Evolutionary conservation across 2,797 vertebrate species (phyloP), one percentile per base, ranked within the genome.

Genomic region (Ispidina picta): DNA sequence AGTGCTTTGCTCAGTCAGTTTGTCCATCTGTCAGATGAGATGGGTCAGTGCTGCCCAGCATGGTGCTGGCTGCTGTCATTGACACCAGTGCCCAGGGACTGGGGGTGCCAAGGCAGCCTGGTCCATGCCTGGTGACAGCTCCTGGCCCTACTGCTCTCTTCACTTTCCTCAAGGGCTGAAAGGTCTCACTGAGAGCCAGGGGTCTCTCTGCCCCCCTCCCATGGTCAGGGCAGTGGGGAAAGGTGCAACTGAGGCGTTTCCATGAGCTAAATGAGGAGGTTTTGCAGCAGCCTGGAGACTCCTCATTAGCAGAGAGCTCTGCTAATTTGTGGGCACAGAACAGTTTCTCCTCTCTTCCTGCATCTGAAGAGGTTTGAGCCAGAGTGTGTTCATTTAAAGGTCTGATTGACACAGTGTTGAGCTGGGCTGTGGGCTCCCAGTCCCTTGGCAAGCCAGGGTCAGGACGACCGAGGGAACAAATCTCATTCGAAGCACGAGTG

Each of bases 131-230:
- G 54, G 5, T 28, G 81, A 35, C 60, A 14, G 6, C 12, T 28
- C 44, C 21, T 55, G 12, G 2, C 21, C 31, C 21, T 10, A 5
- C 25, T 49, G 54, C 46, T 70, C 31, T 60, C 17, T 1, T 33
- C 3, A 0, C 49, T 25, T 10, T 89, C 15, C 63, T 37, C 1
- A 2, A 20, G 46, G 33, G 29, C 5, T 3, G 41, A 55, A 26
- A 68, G 31, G 26, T 60, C 46, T 77, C 0, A 0, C 9, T 2
- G 2, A 29, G 58, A 4, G 9, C 43, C 0, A 1, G 9, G 54
- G 16, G 10, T 35, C 65, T 56, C 0, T 0, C 21, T 74, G 54
- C 66, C 6, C 7, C 18, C 39, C 7, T 18, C 39, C 41, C 54
- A 1, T 2, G 31, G 66, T 8, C 31, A 23, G 37, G 16, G 31